Conservation (phyloP, 2,797 vertebrate genomes). For the Parambassis ranga region DNA sequence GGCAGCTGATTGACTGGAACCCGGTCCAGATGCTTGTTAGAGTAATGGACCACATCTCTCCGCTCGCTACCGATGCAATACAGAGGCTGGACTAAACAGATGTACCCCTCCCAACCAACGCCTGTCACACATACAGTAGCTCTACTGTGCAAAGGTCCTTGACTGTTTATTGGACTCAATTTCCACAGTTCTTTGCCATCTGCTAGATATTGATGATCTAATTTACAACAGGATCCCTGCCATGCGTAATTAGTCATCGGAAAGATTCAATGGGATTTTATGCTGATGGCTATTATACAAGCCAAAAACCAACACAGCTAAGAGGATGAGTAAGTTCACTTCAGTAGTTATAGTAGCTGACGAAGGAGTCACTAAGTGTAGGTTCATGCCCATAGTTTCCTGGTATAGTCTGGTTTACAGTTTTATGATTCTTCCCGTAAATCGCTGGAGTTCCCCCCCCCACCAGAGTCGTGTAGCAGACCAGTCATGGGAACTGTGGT, state of each 20-base stretch:
- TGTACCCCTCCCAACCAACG: not conserved
- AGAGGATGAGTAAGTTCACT: slow-evolving; percentile 59
- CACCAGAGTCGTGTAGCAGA: slow-evolving; percentile 41
- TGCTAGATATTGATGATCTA: slow-evolving; percentile 61
- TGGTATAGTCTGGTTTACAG: slow-evolving; percentile 75
- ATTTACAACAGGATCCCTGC: slow-evolving; percentile 49
- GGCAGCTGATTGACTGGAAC: slow-evolving; percentile 52
- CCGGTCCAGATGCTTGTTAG: slow-evolving; percentile 55
- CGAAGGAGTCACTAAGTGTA: slow-evolving; percentile 69
- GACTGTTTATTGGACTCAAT: slow-evolving; percentile 42
- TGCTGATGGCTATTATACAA: slow-evolving; percentile 40
- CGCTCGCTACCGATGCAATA: slow-evolving; percentile 32
- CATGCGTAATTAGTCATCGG: slow-evolving; percentile 54
- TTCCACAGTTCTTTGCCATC: slow-evolving; percentile 32
- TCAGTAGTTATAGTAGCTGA: slow-evolving; percentile 64
- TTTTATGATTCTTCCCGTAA: slow-evolving; percentile 80
- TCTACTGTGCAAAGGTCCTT: slow-evolving; percentile 45
- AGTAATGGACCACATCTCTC: slow-evolving; percentile 58
- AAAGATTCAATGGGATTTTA: slow-evolving; percentile 47
- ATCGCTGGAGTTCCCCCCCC: slow-evolving; percentile 60
- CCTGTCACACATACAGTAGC: slow-evolving; percentile 53
- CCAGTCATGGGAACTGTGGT: slow-evolving; percentile 69
- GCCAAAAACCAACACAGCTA: slow-evolving; percentile 23
- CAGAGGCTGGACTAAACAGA: slow-evolving; percentile 29
- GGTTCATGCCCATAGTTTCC: slow-evolving; percentile 71